Evolutionary conservation across 2,113 vertebrate genomes (phyloP), one percentile per base, ranked within the genome.

Genomic region (Ictalurus furcatus): DNA sequence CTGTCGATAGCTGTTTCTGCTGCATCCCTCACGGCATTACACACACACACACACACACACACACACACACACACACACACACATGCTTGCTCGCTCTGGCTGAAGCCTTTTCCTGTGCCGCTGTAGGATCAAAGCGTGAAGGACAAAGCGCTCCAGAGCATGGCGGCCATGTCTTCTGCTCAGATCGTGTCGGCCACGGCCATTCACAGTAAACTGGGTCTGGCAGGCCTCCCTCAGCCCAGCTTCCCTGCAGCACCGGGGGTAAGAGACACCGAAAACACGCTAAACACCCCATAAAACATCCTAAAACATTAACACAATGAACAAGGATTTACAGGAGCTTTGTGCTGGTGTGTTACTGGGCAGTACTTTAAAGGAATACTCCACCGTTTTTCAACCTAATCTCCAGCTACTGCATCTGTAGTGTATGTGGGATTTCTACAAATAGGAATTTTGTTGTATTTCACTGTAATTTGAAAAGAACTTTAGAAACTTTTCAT

Each of bases 121-220:
- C 93, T 96, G 91, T 96, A 99, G 98, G 98, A 99, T 97, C 98
- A 99, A 95, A 98, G 95, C 80, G 96, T 97, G 88, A 99, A 99
- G 97, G 98, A 99, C 92, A 99, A 99, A 93, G 98, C 98, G 89
- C 96, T 99, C 91, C 98, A 99, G 94, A 98, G 98, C 96, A 99
- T 99, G 97, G 98, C 98, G 40, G 97, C 97, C 94, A 99, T 99
- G 98, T 99, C 98, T 78, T 99, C 98, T 25, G 98, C 98, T 89
- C 98, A 99, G 96, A 99, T 99, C 85, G 98, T 99, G 92, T 99
- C 98, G 0, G 98, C 98, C 93, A 98, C 98, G 13, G 97, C 98
- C 93, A 98, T 99, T 92, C 98, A 99, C 96, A 99, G 97, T 96
- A 99, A 99, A 93, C 96, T 99, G 94, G 97, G 97, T 88, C 97